Evolutionary conservation across 2,113 vertebrate genomes (phyloP), one percentile per base, ranked within the genome.

Genomic region (Ammospiza caudacuta): DNA sequence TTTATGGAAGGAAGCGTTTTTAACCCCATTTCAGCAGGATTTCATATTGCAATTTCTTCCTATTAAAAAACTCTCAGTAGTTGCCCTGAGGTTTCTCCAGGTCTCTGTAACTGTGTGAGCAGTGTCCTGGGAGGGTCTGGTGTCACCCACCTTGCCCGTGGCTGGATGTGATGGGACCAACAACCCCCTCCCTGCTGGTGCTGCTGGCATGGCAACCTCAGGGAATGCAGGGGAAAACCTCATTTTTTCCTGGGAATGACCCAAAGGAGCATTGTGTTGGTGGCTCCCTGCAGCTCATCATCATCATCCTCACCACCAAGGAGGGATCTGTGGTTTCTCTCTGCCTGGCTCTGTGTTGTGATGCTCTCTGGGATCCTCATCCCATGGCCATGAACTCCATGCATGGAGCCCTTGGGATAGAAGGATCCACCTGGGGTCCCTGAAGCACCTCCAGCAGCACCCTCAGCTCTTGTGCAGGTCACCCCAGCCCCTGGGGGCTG

Each of bases 201-300:
- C 55, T 51, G 35, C 55, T 70, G 64, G 54, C 35, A 29, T 6
- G 11, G 14, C 8, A 25, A 16, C 35, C 19, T 21, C 24, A 28
- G 14, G 59, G 77, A 55, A 43, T 31, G 1, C 23, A 35, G 21
- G 23, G 47, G 12, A 73, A 83, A 74, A 8, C 9, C 12, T 67
- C 4, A 0, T 51, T 87, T 89, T 52, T 27, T 57, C 63, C 20
- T 51, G 18, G 16, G 16, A 11, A 11, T 20, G 29, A 31, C 35
- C 22, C 1, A 1, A 17, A 74, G 12, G 52, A 37, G 5, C 0
- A 0, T 46, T 3, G 0, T 39, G 37, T 20, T 23, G 33, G 31
- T 76, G 76, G 18, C 37, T 54, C 18, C 1, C 49, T 25, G 41
- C 44, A 74, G 33, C 54, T 43, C 41, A 24, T 6, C 49, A 19